Evolutionary conservation across 2,888 invertebrate genomes (phyloP), one percentile per base, ranked within the genome.

Genomic region (Chironomus riparius): DNA sequence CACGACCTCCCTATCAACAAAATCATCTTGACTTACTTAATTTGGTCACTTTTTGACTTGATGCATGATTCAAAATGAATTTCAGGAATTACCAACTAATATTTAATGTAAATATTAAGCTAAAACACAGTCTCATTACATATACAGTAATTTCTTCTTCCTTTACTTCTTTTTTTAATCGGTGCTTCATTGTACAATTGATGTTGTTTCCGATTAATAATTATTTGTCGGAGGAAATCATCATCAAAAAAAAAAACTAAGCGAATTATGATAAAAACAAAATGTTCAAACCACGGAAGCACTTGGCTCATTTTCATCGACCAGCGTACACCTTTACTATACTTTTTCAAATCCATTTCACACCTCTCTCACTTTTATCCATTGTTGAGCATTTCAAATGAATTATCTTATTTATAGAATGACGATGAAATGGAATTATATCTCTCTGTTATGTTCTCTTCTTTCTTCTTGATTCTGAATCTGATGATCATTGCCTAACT

Each of bases 41-140:
- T 56, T 15, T 56, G n/a, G 7, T 56, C 15, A 18, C 15, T n/a
- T 56, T 50, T 18, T 18, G 56, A 56, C 56, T 56, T 56, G 56
- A 56, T 56, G n/a, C 7, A 13, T 28, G 28, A 28, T 28, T 28
- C 5, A 38, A 38, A 38, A 38, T 10, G 38, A 38, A 38, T 10
- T 38, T 38, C 2, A 38, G 38, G 38, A 38, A 56, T 50, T 18
- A 56, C n/a, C 5, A 18, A 18, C 15, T 15, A 56, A 18, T 56
- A 56, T 18, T 56, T 56, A 56, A 56, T 18, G 56, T 56, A 56
- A 15, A 15, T 15, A 72, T 72, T 72, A 72, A 72, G 72, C 72
- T 62, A 24, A 62, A 72, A 72, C 72, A 72, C 72, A 72, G 72
- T 72, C 72, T 72, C 72, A 61, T 61, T 70, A 56, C 56, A 15